phyloP scores from a whole-genome alignment of 2,888 invertebrate species.

The Drosophila affinis region DNA sequence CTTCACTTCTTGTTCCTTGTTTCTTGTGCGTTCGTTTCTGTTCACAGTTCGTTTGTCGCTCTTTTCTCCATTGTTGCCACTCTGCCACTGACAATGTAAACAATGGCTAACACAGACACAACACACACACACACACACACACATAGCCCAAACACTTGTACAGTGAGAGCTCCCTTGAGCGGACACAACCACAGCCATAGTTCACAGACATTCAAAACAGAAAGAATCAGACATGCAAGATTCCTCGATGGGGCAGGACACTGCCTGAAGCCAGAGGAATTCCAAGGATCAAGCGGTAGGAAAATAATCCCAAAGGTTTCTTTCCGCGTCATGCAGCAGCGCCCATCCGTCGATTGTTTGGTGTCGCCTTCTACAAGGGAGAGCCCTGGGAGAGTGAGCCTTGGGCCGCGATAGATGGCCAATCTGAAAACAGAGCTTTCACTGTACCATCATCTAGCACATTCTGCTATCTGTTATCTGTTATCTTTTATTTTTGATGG shows the following conservation, averaged over 20 bases:
- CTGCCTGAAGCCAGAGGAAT: too few species aligned
- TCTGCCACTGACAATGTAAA: not conserved
- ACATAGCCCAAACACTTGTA: not conserved
- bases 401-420: too few species aligned
- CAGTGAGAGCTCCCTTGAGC: not conserved
- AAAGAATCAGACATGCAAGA: too few species aligned
- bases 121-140: not conserved
- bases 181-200: not conserved
- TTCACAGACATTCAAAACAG: too few species aligned
- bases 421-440: not conserved
- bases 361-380: too few species aligned
- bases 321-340: not conserved
- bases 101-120: not conserved
- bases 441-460: not conserved
- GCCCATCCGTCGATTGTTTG: not conserved
- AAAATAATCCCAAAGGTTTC: too few species aligned
- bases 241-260: too few species aligned
- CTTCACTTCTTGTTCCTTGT: not conserved
- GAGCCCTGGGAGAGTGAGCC: too few species aligned
- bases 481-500: not conserved
- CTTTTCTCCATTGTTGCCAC: not conserved
- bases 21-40: not conserved
- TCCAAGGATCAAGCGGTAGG: too few species aligned
- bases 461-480: too few species aligned
- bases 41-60: not conserved